Conservation (phyloP, 2,113 vertebrate genomes). For the Bos taurus region DNA sequence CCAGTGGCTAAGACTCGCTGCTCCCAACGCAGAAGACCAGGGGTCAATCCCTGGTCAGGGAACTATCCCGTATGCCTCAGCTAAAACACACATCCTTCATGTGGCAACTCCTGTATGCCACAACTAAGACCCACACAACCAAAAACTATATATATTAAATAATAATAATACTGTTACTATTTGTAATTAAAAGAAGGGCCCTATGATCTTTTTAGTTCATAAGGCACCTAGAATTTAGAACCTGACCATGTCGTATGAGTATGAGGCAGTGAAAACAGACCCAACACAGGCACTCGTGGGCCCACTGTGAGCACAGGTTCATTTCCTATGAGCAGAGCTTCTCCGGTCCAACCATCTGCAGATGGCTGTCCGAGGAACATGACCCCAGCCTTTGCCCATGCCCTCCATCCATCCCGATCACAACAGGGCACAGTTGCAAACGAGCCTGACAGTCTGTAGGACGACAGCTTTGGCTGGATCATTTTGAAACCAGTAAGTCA, state of each 20-base stretch:
- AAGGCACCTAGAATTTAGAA: neutral
- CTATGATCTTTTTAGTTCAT: neutral
- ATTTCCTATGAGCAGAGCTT: neutral
- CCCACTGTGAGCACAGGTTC: neutral
- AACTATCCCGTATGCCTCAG: neutral
- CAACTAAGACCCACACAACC: neutral
- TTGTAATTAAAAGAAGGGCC: neutral
- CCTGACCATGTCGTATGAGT: neutral
- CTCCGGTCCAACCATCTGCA: neutral
- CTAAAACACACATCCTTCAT: neutral
- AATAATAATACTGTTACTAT: neutral
- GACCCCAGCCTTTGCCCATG: neutral
- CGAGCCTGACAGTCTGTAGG: neutral
- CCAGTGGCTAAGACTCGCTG: neutral
- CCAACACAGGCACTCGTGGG: neutral
- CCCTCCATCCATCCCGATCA: neutral
- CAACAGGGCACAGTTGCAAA: neutral
- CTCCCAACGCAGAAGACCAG: neutral
- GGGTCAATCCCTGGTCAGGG: neutral
- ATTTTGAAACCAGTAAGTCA: neutral
- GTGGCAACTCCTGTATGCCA: neutral
- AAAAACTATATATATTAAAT: neutral
- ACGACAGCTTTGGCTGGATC: neutral
- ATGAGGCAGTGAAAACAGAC: neutral
- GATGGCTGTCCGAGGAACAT: neutral